Conservation (phyloP, 1,140 invertebrate genomes). For the Yoshiicerus persimilis region DNA sequence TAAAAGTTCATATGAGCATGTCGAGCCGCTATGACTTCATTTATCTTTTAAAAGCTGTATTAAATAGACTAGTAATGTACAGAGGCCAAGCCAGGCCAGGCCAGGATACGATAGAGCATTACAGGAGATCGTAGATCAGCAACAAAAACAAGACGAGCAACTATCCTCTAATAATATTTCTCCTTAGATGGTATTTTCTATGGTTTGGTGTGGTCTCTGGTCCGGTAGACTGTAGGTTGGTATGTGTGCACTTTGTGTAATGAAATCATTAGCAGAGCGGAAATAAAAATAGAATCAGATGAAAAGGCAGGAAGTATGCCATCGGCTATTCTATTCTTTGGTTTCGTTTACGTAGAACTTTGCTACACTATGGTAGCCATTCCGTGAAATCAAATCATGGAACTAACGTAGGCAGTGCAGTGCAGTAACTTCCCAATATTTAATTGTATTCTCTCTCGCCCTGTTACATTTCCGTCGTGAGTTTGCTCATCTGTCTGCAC, state of each 20-base stretch:
- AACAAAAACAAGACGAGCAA: background rate
- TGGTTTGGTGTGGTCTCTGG: background rate
- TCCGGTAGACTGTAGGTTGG: background rate
- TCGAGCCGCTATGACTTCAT: conserved; percentile 2
- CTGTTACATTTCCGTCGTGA: background rate
- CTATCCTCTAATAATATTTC: too few relatives aligned
- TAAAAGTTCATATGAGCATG: background rate
- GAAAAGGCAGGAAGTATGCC: conserved; percentile 33
- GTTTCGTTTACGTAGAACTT: background rate
- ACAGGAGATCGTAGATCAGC: too few relatives aligned
- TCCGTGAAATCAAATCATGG: conserved; percentile 10
- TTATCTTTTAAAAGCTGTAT: background rate
- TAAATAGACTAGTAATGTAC: background rate
- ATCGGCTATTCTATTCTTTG: background rate
- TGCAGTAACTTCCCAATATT: background rate
- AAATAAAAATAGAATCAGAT: conserved; percentile 25
- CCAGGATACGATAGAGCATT: too few relatives aligned
- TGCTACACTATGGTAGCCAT: background rate
- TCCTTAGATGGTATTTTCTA: background rate
- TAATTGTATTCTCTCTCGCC: background rate
- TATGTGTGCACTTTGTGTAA: background rate
- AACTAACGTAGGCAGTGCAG: background rate
- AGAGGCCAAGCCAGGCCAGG: too few relatives aligned
- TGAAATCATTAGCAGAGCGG: conserved; percentile 25
- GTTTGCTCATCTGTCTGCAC: background rate